phyloP scores from a whole-genome alignment of 1,140 invertebrate genomes.

The Watersipora subatra region DNA sequence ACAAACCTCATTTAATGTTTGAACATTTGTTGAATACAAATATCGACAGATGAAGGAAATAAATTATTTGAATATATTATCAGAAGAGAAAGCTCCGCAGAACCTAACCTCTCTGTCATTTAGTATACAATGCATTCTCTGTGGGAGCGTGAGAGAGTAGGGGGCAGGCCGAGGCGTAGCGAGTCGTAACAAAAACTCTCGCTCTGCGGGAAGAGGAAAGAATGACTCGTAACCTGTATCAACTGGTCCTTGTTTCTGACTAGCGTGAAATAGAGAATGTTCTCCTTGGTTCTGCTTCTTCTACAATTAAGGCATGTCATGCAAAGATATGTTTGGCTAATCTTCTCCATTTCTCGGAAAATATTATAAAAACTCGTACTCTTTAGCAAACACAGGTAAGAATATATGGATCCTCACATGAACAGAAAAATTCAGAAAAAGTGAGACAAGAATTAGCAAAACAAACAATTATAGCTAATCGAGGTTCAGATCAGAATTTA shows the following conservation, averaged over 20 bases:
- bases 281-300: too few relatives aligned
- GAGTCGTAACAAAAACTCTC: slow-evolving; percentile 56
- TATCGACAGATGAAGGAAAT: not conserved
- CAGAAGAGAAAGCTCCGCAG: slow-evolving; percentile 58
- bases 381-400: not conserved
- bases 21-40: not conserved
- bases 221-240: slow-evolving; percentile 23
- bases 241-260: too few relatives aligned
- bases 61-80: slow-evolving; percentile 48
- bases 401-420: too few relatives aligned
- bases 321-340: not conserved
- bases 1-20: too few relatives aligned
- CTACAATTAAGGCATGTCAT: not conserved
- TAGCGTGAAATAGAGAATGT: too few relatives aligned
- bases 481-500: too few relatives aligned
- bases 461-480: too few relatives aligned
- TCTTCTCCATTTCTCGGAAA: not conserved
- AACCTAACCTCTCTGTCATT: slow-evolving; percentile 52
- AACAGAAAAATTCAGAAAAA: too few relatives aligned
- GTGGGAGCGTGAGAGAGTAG: slow-evolving; percentile 49
- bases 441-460: too few relatives aligned
- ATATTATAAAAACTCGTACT: not conserved
- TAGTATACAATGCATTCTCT: slow-evolving; percentile 53
- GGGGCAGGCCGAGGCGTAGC: slow-evolving; percentile 48
- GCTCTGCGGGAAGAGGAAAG: slow-evolving; percentile 48